Conservation (phyloP, 1,140 invertebrate genomes). For the Trichoplusia ni region DNA sequence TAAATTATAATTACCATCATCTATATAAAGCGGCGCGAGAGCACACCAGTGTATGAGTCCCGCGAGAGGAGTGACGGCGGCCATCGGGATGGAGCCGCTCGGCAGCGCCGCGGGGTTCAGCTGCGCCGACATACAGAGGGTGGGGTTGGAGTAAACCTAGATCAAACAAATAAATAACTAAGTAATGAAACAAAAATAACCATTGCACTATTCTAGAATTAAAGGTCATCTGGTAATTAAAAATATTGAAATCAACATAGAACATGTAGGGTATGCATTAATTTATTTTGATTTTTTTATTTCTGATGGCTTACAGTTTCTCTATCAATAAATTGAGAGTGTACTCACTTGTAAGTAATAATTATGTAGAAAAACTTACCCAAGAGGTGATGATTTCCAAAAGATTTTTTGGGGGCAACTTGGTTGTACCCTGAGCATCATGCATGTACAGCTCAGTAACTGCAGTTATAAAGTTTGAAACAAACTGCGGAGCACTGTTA, state of each 20-base stretch:
- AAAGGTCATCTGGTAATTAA: too few relatives aligned
- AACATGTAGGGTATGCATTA: too few relatives aligned
- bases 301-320: too few relatives aligned
- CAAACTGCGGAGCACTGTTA: conserved; percentile 88
- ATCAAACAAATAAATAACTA: background rate
- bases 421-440: conserved; percentile 67
- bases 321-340: too few relatives aligned
- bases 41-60: conserved; percentile 89
- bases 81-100: conserved; percentile 90
- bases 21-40: conserved; percentile 83
- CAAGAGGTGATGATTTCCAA: conserved; percentile 85
- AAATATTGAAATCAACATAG: too few relatives aligned
- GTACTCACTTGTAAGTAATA: background rate
- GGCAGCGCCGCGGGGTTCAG: conserved; percentile 86
- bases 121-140: conserved; percentile 87
- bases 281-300: too few relatives aligned
- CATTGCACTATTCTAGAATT: background rate
- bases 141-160: conserved; percentile 84
- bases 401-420: conserved; percentile 82
- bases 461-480: conserved; percentile 90
- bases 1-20: conserved; percentile 53
- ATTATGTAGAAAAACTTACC: conserved; percentile 64
- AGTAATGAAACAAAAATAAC: background rate
- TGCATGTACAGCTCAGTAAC: conserved; percentile 88
- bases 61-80: conserved; percentile 89